Evolutionary conservation across 2,888 invertebrate genomes (phyloP), one percentile per base, ranked within the genome.

Genomic region (Eucera pruinosa): DNA sequence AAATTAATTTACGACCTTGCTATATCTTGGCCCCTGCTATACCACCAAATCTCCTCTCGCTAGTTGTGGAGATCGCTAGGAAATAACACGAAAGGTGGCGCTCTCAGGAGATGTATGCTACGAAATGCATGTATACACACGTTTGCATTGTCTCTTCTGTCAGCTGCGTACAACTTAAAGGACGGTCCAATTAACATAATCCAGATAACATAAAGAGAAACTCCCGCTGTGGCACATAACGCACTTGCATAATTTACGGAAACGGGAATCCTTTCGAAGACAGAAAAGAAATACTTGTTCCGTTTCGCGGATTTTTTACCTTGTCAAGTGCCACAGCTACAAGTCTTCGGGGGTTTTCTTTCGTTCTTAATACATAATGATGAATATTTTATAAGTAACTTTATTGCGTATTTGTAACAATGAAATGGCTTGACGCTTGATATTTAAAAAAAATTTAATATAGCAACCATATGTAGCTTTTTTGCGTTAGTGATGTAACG

Each of bases 11-110:
- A n/a, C n/a, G n/a, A n/a, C n/a, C n/a, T n/a, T n/a, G n/a, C n/a
- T n/a, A n/a, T n/a, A n/a, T n/a, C n/a, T n/a, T n/a, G n/a, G n/a
- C n/a, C n/a, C n/a, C n/a, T n/a, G n/a, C n/a, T n/a, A n/a, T n/a
- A n/a, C n/a, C n/a, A n/a, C n/a, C n/a, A n/a, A n/a, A n/a, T n/a
- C n/a, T n/a, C 5, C 5, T 18, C 33, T 30, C 33, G 1, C 23
- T 23, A 0, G 9, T 7, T 2, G 55, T n/a, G 58, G 23, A 48
- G 33, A 61, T 61, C 36, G 36, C 39, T 52, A 45, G 57, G 41
- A 52, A 65, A 36, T 11, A 57, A 64, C 25, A 18, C 36, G 33
- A 48, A 58, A 71, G 18, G 43, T 64, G 57, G 48, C 48, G 48
- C 39, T 62, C 27, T 3, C 6, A 15, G 33, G 6, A 41, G 54